Percentiles rank a stretch among this genome's conserved stretches.
phyloP scores from a whole-genome alignment of 1,140 invertebrate species.

The Bombus turneri region DNA sequence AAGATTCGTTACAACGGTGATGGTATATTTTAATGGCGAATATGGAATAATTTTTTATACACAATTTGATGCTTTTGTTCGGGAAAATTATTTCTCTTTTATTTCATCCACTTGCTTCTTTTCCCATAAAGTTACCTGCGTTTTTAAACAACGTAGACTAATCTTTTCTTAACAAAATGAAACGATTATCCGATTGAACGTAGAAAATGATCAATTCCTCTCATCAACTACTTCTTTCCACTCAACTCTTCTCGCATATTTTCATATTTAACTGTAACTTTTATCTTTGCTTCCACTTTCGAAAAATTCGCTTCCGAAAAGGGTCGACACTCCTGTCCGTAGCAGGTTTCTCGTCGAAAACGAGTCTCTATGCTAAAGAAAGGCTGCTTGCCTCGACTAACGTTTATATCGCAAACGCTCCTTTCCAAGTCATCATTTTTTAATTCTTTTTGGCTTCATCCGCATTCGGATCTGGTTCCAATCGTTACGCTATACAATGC shows the following conservation, averaged over 20 bases:
- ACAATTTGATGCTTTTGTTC: too few relatives aligned
- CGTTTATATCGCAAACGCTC: background rate
- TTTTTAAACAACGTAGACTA: too few relatives aligned
- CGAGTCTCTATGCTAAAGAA: background rate
- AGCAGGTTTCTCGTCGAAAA: background rate
- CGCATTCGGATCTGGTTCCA: constrained; percentile 18
- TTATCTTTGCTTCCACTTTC: background rate
- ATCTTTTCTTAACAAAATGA: background rate
- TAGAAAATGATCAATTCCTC: too few relatives aligned
- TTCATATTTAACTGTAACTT: background rate
- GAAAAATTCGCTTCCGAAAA: background rate
- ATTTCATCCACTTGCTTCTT: too few relatives aligned
- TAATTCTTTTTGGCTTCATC: background rate
- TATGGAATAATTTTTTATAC: too few relatives aligned
- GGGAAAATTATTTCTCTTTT: too few relatives aligned
- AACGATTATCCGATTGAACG: background rate
- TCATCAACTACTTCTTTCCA: background rate
- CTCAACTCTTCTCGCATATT: background rate
- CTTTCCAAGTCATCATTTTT: background rate
- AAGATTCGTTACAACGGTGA: too few relatives aligned
- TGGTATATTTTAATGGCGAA: too few relatives aligned
- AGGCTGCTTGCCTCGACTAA: background rate
- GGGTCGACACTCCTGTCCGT: background rate
- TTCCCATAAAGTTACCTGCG: too few relatives aligned
- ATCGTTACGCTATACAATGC: too few relatives aligned